Base-by-base conservation (phyloP, 1,140 invertebrate genomes). In the Polypedilum pembai region DNA sequence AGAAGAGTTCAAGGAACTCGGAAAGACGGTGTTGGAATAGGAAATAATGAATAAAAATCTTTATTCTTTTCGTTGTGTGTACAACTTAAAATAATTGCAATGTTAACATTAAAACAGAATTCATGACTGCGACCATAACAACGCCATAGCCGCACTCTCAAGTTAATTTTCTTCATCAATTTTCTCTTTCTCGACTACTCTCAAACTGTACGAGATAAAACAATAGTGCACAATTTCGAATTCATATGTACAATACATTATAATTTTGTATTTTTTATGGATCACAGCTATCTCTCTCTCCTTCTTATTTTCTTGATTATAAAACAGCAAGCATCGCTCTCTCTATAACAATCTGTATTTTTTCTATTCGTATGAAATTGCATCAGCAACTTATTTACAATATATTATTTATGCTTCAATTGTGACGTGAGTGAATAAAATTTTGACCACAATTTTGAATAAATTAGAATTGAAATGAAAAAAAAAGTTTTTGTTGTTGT, bases 331-430 rank as follows among this genome's bases (percentile, higher is more conserved):
- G 12, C 45, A 4, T 56, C 45, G 4, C 24, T 3, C 24, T 56
- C n/a, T 56, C 45, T 12, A 15, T 56, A 12, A n/a, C 45, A 56
- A n/a, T 56, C 15, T 56, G n/a, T 56, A 15, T 56, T 33, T 56
- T 56, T 56, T 15, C 45, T 56, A n/a, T 56, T 56, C n/a, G 3
- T 3, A 15, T 56, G n/a, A 56, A 56, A 56, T 56, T 69, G 65
- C 65, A 69, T 69, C 65, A 3, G n/a, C n/a, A n/a, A 3, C 24
- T 33, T 33, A 3, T 20, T 8, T 20, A 69, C 65, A 56, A n/a
- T n/a, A 56, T 56, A 18, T 20, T 18, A 69, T 69, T 69, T 69
- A 69, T 69, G 65, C 65, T 20, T 69, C 65, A 69, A 69, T 69
- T 69, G 65, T 69, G 10, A 18, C 20, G 4, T 69, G 17, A 21